Evolutionary conservation across 2,888 invertebrate species (phyloP), one percentile per base, ranked within the genome.

Genomic region (Ennomos quercinarius): DNA sequence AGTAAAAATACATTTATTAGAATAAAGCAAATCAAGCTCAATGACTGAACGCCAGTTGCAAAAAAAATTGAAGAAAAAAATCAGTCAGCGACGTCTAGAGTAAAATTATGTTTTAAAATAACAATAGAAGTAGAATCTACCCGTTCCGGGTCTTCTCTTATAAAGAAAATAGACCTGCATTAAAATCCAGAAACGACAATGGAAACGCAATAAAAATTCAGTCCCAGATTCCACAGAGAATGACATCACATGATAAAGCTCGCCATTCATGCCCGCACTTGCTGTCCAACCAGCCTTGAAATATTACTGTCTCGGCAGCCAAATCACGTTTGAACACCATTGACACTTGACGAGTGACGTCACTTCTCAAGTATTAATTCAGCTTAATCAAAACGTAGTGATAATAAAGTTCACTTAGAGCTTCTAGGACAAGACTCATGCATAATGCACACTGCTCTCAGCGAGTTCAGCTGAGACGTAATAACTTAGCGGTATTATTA

Each of bases 281-380:
- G 51, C 51, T 67, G 66, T 63, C 55, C 53, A 69, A 72, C 69
- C 64, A 66, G 49, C 57, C 27, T 49, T 57, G 55, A 61, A 59
- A 68, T 68, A 67, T 62, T 64, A 34, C 38, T 52, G 55, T 56
- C 61, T 65, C 50, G 5, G 49, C 50, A 74, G 59, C 55, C 67
- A 9, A 71, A 71, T 72, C 76, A 78, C 77, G 76, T 75, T 64
- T 70, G 66, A 27, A 66, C 66, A 64, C 66, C 70, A 74, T 71
- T 73, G 71, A 69, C 59, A 69, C 55, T 65, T 63, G 63, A 67
- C 64, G 52, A 66, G 64, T 69, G 70, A 66, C 64, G 72, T 70
- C 74, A 76, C 72, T 73, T 57, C 50, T 54, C 52, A 54, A 61
- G 67, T 68, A 77, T 77, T 74, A 69, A 79, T 74, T 71, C 68